Base-by-base conservation (phyloP, 2,888 invertebrate genomes). In the Gerris lacustris region DNA sequence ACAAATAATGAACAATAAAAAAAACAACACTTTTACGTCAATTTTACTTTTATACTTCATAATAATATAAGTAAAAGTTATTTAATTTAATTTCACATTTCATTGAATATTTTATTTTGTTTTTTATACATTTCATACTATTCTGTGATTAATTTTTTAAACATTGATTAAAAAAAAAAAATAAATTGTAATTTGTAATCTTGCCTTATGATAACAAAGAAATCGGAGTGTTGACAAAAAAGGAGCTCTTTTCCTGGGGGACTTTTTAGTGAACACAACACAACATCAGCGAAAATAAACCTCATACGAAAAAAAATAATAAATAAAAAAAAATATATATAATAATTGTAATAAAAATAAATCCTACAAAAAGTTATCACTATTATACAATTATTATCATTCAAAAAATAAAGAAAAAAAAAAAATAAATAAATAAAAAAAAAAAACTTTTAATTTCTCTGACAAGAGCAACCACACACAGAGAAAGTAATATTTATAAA, bases 181-280 rank as follows among this genome's bases (percentile, higher is more conserved):
- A n/a, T n/a, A n/a, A n/a, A n/a, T n/a, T n/a, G n/a, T n/a, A n/a
- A n/a, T n/a, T n/a, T n/a, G n/a, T n/a, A n/a, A 47, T 47, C 11
- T 47, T 47, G 47, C 47, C 47, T 47, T 47, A 7, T 47, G 47
- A 47, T 7, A 7, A 11, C 47, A 64, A 17, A 64, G 68, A 72
- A 72, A 84, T 87, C 89, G 90, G 90, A 88, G 90, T 90, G 89
- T 88, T 88, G 88, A 88, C 87, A 86, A 87, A 89, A 88, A 89
- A 88, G 64, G 31, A 64, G 90, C 90, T 89, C 90, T 90, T 90
- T 90, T 90, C 90, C 90, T 83, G 85, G 81, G 47, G 82, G 84
- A 87, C 86, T 88, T 88, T 87, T 88, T 87, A 87, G 85, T 87
- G 89, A 89, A 89, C 90, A 90, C 90, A 90, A 88, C 90, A 91